Base-by-base conservation (phyloP, 2,888 invertebrate genomes). In the Rhorus exstirpatorius region DNA sequence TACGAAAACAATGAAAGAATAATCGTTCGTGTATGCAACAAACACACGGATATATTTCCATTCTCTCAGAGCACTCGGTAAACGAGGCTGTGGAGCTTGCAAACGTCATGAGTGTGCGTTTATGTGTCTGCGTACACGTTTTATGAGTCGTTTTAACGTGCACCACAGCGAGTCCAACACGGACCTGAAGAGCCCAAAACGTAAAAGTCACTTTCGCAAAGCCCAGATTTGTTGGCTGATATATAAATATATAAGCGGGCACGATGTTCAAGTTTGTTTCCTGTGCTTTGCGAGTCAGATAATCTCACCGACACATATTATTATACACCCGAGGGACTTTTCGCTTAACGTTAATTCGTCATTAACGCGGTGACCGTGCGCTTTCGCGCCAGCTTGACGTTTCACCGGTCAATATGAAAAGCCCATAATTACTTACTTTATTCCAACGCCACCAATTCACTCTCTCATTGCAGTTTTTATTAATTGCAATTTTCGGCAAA, bases 201-300 rank as follows among this genome's bases (percentile, higher is more conserved):
- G n/a, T n/a, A n/a, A 60, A 19, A 19, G 38, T 38, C 38, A 60
- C 60, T 60, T 38, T 38, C 60, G 35, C 60, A 60, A 60, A 60
- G 60, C 60, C 38, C n/a, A n/a, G 38, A 6, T 19, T 10, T 38
- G 6, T 6, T 1, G 19, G 19, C 10, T 19, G 38, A 12, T 60
- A 19, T 12, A 17, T n/a, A 60, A 14, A n/a, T n/a, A 19, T 38
- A 10, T 10, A 19, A 1, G 19, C 3, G 19, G 3, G 4, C n/a
- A 3, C 14, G 38, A 35, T 26, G 60, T 38, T 38, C 44, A 46
- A 46, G 44, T 46, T n/a, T n/a, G 44, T 21, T 41, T 61, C 38
- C 21, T 3, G 38, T 0, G 12, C 12, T 41, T n/a, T n/a, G 0
- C 41, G 21, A 21, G 61, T 41, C n/a, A 21, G 41, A 19, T 1